Conservation (phyloP, 2,797 vertebrate genomes). For the Xiphorhynchus erythropygius region DNA sequence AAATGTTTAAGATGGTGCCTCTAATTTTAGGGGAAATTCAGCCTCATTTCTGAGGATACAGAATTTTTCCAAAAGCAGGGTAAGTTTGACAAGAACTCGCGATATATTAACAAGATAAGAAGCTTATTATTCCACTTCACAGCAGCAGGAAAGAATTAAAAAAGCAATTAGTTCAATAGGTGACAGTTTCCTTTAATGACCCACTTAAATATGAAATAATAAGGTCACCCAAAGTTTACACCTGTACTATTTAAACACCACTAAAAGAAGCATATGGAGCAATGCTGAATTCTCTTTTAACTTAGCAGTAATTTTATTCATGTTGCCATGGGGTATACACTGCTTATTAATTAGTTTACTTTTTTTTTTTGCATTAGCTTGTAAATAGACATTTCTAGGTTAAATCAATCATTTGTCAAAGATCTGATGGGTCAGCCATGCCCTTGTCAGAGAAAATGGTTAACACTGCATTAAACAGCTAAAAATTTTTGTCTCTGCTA, state of each 20-base stretch:
- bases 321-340: conserved; percentile 19
- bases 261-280: neutral
- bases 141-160: neutral
- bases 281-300: conserved; percentile 3
- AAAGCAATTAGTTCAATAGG: neutral
- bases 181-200: neutral
- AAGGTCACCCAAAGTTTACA: neutral
- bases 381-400: conserved; percentile 30
- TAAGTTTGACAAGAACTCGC: neutral
- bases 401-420: conserved; percentile 51
- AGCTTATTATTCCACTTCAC: neutral
- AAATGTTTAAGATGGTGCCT: neutral
- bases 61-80: neutral
- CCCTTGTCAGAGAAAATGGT: conserved; percentile 16
- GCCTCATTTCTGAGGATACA: neutral
- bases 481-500: conserved; percentile 39
- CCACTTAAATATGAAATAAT: neutral
- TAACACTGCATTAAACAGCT: conserved; percentile 30
- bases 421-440: neutral
- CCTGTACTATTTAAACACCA: neutral
- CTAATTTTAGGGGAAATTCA: neutral
- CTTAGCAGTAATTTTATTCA: neutral
- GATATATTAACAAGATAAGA: neutral
- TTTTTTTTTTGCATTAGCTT: conserved; percentile 12
- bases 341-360: conserved; percentile 41